Base-by-base conservation (phyloP, 2,797 vertebrate species). In the Apodemus agrarius region DNA sequence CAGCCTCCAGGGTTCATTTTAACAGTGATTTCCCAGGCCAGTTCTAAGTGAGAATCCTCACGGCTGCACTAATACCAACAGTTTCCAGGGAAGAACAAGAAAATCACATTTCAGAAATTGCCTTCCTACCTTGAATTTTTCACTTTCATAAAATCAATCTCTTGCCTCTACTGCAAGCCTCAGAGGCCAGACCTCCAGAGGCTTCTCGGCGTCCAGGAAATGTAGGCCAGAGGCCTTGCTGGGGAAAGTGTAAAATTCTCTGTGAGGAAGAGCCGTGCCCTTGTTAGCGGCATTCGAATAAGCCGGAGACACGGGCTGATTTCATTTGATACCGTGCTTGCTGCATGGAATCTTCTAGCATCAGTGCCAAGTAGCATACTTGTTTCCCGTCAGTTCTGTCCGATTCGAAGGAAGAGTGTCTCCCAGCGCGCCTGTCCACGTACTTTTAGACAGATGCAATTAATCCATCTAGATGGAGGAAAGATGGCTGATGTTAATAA, bases 151-250 rank as follows among this genome's bases (percentile, higher is more conserved):
- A 93, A 96, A 94, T 94, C 81, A 78, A 79, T 96, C 81, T 80
- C n/a, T 79, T 69, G 13, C 43, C 86, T 91, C 3, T 59, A 26
- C 16, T 54, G 81, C 3, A 40, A 37, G 59, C 61, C 78, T 89
- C 67, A 19, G 90, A 97, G 95, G 61, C 79, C 61, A 97, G 95
- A 88, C 34, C 84, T 97, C 95, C 81, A 0, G 74, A 93, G 87
- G 37, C 93, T 84, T 82, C 46, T 92, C 31, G 22, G 17, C 37
- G 34, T 76, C 83, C 31, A 90, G 83, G 84, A 97, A 95, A 89
- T 91, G 26, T 19, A 92, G 87, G 74, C 86, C 49, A 79, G 59
- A 17, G 29, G n/a, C 61, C 91, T 95, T 85, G 57, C n/a, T 31
- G 21, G 40, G 75, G 72, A 74, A 54, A 6, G 34, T 57, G 72